Base-by-base conservation (phyloP, 2,113 vertebrate species). In the Amphiprion ocellaris region DNA sequence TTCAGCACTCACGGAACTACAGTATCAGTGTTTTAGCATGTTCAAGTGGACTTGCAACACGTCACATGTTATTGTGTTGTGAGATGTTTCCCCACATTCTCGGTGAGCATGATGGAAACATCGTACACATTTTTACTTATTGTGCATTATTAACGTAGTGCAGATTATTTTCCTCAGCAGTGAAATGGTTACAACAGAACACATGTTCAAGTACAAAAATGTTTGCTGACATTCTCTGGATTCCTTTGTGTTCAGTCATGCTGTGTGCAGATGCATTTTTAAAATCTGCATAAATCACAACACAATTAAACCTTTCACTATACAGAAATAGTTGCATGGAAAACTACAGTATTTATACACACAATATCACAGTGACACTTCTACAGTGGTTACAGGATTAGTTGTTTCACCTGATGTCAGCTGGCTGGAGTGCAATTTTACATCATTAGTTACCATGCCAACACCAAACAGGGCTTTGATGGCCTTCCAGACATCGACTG, bases 11-110 rank as follows among this genome's bases (percentile, higher is more conserved):
- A 17, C 46, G 44, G 44, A 65, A 55, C 15, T 9, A 30, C 28
- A 30, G 28, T 30, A 30, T 65, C 46, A 41, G 6, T 68, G 41
- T 76, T 87, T 85, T 79, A 63, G 59, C 77, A 84, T 71, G 55
- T 74, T 55, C 9, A 63, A 26, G 14, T 58, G 76, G 44, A 30
- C 5, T 30, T 30, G 28, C 28, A 30, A 30, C 28, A 30, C 28
- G 5, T 30, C 28, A 30, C 28, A 30, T 30, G 28, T 30, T 30
- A 30, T 5, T 30, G 28, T 5, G 3, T 3, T 30, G 28, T 30
- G 3, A 30, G 28, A 30, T 5, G 28, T 30, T 30, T 30, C 28
- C 28, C 28, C 5, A 26, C 33, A 46, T 61, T 47, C 50, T 52
- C 5, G 19, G 3, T 63, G 56, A 68, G 47, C 49, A 17, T 21